Percentiles rank a stretch among this genome's conserved stretches.
Evolutionary conservation across 2,797 vertebrate species (phyloP).

Genomic region (Cynodonichthys magdalenae): DNA sequence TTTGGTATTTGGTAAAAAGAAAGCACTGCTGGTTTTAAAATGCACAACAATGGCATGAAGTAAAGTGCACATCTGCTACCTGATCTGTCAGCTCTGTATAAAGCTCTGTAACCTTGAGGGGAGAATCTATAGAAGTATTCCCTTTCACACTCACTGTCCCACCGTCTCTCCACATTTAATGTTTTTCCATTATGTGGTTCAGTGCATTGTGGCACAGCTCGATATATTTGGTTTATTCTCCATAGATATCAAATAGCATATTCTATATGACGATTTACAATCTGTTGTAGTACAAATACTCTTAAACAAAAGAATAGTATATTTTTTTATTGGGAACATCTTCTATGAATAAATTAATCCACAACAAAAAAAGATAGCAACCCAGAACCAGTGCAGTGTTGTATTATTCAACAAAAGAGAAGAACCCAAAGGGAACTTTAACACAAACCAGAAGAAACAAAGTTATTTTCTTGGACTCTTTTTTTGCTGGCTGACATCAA

Average conservation of each 20-base stretch:
- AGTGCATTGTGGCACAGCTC: not conserved
- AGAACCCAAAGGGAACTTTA: not conserved
- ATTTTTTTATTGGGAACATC: no score
- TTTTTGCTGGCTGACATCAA: not conserved
- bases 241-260: not conserved
- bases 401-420: slow-evolving; percentile 13
- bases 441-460: not conserved
- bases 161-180: not conserved
- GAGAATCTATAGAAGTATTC: not conserved
- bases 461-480: not conserved
- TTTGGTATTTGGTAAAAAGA: not conserved
- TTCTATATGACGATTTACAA: not conserved
- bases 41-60: not conserved
- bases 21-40: not conserved
- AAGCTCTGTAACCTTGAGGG: not conserved
- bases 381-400: not conserved
- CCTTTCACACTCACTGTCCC: not conserved
- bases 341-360: no score
- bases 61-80: not conserved
- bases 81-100: not conserved
- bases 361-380: slow-evolving; percentile 14
- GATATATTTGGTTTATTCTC: not conserved
- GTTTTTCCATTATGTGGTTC: not conserved
- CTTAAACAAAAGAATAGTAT: not conserved
- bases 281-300: not conserved